Conservation (phyloP, 2,797 vertebrate species). For the Borostomias antarcticus region DNA sequence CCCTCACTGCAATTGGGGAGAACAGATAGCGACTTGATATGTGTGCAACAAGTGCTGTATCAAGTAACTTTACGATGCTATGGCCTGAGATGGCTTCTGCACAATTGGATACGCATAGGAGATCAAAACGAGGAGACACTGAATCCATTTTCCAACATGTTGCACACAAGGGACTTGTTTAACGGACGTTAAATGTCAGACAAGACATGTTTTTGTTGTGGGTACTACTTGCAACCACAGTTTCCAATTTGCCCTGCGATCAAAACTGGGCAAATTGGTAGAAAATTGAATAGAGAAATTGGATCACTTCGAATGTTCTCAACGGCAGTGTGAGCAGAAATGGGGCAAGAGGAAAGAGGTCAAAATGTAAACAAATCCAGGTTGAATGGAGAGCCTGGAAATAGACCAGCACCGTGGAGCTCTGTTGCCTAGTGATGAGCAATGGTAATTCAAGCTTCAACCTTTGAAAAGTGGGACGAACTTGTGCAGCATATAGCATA, state of each 20-base stretch:
- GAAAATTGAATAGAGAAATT: not conserved
- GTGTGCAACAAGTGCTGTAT: not conserved
- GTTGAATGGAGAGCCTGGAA: slow-evolving; percentile 29
- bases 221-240: not conserved
- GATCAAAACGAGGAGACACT: not conserved
- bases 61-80: not conserved
- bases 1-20: not conserved
- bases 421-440: slow-evolving; percentile 35
- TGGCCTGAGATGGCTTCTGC: not conserved
- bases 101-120: not conserved
- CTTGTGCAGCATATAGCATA: slow-evolving; percentile 16
- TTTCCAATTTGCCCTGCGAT: not conserved
- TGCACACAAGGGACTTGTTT: not conserved
- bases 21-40: not conserved
- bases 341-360: slow-evolving; percentile 9
- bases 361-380: slow-evolving; percentile 34
- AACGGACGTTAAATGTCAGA: not conserved
- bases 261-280: not conserved
- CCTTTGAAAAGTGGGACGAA: slow-evolving; percentile 31
- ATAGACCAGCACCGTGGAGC: slow-evolving; percentile 15
- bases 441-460: slow-evolving; percentile 28
- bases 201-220: not conserved
- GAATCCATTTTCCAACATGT: not conserved
- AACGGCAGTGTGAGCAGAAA: slow-evolving; percentile 9
- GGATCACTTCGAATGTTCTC: slow-evolving; percentile 3